These are phyloP conservation scores for Limosa lapponica DNA, from an alignment of 2,797 vertebrate species.

Conservation along the genomic window DNA sequence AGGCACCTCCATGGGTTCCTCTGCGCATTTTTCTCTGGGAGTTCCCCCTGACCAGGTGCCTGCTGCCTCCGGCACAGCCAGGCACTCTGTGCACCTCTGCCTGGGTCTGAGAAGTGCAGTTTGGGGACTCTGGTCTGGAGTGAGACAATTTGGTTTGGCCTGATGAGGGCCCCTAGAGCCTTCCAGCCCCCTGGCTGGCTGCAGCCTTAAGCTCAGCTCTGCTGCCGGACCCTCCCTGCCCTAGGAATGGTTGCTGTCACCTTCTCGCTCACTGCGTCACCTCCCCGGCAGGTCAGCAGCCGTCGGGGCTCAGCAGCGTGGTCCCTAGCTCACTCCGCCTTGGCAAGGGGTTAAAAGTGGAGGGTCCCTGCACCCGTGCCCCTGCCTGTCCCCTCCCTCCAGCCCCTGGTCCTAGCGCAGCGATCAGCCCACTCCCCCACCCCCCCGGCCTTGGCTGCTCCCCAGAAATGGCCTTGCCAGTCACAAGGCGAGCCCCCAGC, in stretches of 20 bases:
- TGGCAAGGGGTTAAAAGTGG: accelerated
- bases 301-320: neutral
- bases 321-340: neutral
- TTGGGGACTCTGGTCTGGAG: neutral
- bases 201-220: neutral
- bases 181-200: neutral
- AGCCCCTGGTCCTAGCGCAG: accelerated
- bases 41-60: accelerated
- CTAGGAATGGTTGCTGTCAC: accelerated
- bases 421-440: no score
- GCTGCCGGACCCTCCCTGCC: no score
- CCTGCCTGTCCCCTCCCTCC: neutral
- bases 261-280: neutral
- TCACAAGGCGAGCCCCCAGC: accelerated
- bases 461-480: neutral
- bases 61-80: neutral
- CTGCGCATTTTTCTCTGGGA: accelerated
- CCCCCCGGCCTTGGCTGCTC: neutral
- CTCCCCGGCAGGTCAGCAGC: neutral
- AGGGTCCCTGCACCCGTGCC: accelerated
- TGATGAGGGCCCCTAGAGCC: neutral
- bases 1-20: neutral
- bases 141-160: neutral
- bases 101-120: neutral
- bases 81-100: accelerated